Percentiles rank a stretch among this genome's conserved stretches.
phyloP scores from a whole-genome alignment of 2,888 invertebrate species.

The Protonemura montana region DNA sequence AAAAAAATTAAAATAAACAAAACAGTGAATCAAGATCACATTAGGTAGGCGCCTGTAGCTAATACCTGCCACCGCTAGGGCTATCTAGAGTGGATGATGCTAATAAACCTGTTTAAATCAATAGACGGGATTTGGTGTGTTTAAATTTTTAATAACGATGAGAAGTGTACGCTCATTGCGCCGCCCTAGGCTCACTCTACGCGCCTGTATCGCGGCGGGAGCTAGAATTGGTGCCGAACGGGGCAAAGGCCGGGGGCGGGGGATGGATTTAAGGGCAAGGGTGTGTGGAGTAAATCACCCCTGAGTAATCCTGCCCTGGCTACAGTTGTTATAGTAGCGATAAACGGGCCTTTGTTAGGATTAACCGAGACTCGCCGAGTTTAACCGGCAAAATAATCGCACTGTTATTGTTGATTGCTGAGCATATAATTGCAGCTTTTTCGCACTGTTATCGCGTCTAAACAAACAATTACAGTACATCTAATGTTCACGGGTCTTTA shows the following conservation, averaged over 20 bases:
- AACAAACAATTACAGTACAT: slow-evolving; percentile 35
- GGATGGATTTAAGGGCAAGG: not conserved
- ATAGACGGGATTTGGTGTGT: not conserved
- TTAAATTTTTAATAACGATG: slow-evolving; percentile 12
- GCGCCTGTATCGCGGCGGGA: slow-evolving; percentile 1
- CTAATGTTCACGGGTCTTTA: slow-evolving; percentile 36
- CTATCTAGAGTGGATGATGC: not conserved
- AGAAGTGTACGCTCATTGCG: not conserved
- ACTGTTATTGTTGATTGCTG: slow-evolving; percentile 35
- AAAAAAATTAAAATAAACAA: not conserved
- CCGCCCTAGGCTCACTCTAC: not conserved
- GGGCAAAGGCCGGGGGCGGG: not conserved
- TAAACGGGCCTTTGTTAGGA: slow-evolving; percentile 35
- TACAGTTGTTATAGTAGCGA: not conserved
- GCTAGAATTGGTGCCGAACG: too few relatives aligned
- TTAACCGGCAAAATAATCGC: slow-evolving; percentile 30
- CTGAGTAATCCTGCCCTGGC: slow-evolving; percentile 15
- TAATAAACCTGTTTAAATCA: not conserved
- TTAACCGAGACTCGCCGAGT: slow-evolving; percentile 35
- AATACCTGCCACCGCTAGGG: too few relatives aligned
- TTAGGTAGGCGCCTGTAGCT: not conserved
- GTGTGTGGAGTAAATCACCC: slow-evolving; percentile 28
- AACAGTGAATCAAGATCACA: not conserved
- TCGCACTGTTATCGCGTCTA: slow-evolving; percentile 34
- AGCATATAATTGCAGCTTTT: slow-evolving; percentile 38